Percentiles rank a stretch among this genome's conserved stretches.
Conservation (phyloP, 2,888 invertebrate species). For the Acheta domesticus region DNA sequence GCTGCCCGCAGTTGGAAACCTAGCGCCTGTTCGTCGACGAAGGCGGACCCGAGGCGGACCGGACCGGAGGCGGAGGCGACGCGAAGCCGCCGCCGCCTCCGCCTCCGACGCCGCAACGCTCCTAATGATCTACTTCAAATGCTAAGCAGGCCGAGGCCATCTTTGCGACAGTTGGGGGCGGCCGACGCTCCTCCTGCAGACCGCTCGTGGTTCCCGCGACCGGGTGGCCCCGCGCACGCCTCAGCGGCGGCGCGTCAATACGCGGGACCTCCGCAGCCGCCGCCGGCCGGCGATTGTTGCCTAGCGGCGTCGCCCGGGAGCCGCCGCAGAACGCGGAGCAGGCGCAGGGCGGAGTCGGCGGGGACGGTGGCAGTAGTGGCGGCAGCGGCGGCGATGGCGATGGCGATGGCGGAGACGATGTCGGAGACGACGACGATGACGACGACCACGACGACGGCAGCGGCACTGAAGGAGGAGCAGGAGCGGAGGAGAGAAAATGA, state of each 20-base stretch:
- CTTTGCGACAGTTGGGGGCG: conserved; percentile 18
- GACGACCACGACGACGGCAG: background rate
- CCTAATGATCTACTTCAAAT: conserved; percentile 9
- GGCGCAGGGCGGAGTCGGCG: background rate
- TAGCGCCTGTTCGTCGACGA: too few species aligned
- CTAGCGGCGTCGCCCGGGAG: background rate
- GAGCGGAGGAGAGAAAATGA: too few species aligned
- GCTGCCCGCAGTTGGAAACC: too few species aligned
- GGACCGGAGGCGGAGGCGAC: too few species aligned
- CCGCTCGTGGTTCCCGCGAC: background rate
- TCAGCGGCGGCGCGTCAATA: background rate
- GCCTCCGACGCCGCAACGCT: background rate
- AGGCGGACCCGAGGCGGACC: too few species aligned
- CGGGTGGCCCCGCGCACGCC: background rate
- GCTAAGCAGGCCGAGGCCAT: conserved; percentile 4
- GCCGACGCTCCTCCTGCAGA: background rate
- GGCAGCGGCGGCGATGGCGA: background rate
- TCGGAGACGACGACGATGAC: too few species aligned
- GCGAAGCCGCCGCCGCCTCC: background rate
- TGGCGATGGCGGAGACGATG: background rate
- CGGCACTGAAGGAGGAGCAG: background rate
- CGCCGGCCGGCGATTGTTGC: background rate
- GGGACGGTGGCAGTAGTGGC: background rate
- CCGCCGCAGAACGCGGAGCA: background rate
- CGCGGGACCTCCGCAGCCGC: background rate